phyloP scores from a whole-genome alignment of 2,888 invertebrate genomes.

The Stegana nigrithorax region DNA sequence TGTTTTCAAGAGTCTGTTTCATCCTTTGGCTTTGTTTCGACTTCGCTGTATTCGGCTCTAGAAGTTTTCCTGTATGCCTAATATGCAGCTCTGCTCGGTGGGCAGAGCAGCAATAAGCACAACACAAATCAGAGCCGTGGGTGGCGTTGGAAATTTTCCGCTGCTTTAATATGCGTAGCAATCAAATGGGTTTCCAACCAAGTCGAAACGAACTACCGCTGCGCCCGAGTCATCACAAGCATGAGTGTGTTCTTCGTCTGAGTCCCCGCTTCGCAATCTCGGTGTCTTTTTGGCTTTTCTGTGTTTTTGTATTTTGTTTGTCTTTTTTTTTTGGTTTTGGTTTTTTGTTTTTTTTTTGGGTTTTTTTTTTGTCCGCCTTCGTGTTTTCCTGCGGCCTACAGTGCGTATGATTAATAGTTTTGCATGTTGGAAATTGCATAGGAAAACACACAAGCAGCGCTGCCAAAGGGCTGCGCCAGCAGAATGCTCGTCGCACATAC shows the following conservation, averaged over 20 bases:
- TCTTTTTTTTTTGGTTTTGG: background rate
- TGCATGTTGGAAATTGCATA: too few relatives aligned
- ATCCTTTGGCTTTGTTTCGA: too few relatives aligned
- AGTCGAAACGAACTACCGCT: too few relatives aligned
- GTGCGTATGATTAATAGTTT: constrained; percentile 8
- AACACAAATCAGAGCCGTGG: background rate
- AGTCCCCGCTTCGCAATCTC: too few relatives aligned
- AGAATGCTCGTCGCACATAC: background rate
- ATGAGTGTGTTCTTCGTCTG: too few relatives aligned
- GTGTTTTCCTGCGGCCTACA: background rate
- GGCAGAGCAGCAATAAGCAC: background rate
- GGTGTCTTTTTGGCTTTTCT: too few relatives aligned
- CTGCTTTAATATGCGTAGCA: background rate
- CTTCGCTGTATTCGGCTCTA: too few relatives aligned
- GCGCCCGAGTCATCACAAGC: too few relatives aligned
- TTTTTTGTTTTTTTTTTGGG: background rate
- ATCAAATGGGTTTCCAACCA: background rate
- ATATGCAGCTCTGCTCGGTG: too few relatives aligned
- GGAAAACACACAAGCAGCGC: background rate
- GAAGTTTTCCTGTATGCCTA: too few relatives aligned
- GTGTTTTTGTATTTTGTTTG: background rate
- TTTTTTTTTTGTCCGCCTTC: background rate
- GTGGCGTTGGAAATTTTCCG: background rate
- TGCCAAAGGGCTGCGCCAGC: background rate
- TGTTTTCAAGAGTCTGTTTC: too few relatives aligned